These are phyloP conservation scores for Trichopria drosophilae DNA, from an alignment of 2,888 invertebrate genomes.

Conservation along the genomic window DNA sequence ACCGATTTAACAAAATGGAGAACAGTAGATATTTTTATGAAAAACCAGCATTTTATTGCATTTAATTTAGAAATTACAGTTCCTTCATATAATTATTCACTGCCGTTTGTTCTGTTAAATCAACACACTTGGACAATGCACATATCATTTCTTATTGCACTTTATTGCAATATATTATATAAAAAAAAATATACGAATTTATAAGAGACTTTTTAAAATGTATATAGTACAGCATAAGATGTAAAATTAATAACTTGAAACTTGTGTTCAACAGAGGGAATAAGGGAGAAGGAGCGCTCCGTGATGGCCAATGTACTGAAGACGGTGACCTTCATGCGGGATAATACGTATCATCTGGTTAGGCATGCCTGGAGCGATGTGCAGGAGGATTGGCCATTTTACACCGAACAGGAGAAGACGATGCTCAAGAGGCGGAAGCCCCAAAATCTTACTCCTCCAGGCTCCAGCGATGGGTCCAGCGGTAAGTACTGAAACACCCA, in stretches of 20 bases:
- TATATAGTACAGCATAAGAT: too few relatives aligned
- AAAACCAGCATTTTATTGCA: too few relatives aligned
- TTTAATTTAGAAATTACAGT: too few relatives aligned
- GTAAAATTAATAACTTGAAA: too few relatives aligned
- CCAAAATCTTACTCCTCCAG: slow-evolving; percentile 86
- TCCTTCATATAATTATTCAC: too few relatives aligned
- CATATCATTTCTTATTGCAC: neutral
- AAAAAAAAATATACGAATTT: too few relatives aligned
- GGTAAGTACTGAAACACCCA: slow-evolving; percentile 42
- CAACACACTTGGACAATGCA: too few relatives aligned
- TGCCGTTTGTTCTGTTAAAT: too few relatives aligned
- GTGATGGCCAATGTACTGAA: slow-evolving; percentile 77
- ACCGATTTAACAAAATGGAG: too few relatives aligned
- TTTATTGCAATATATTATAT: too few relatives aligned
- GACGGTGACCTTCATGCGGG: slow-evolving; percentile 79
- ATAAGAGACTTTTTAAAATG: too few relatives aligned
- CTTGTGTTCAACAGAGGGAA: slow-evolving; percentile 79
- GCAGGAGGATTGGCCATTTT: slow-evolving; percentile 92
- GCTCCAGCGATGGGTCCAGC: slow-evolving; percentile 81
- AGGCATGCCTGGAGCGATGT: slow-evolving; percentile 91
- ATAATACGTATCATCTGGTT: slow-evolving; percentile 86
- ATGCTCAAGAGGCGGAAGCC: slow-evolving; percentile 88
- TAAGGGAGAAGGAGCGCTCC: slow-evolving; percentile 80
- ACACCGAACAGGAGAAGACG: slow-evolving; percentile 85
- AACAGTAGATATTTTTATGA: too few relatives aligned